phyloP scores from a whole-genome alignment of 2,113 vertebrate species.

The Girardinichthys multiradiatus region DNA sequence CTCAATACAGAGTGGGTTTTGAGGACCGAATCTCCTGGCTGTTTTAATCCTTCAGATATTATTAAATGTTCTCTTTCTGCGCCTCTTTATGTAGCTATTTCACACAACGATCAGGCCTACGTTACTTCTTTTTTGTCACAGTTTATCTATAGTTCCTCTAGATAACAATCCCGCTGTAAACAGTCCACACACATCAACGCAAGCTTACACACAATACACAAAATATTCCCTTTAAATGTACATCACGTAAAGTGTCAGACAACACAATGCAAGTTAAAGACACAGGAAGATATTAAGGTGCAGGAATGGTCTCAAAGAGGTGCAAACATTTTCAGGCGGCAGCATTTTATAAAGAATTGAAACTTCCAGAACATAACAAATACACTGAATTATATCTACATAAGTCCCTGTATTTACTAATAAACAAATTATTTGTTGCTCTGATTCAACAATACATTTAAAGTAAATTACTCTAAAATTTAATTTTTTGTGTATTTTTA shows the following conservation, averaged over 20 bases:
- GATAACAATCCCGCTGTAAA: background rate
- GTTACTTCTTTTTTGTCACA: background rate
- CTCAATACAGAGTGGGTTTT: background rate
- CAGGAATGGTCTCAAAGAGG: background rate
- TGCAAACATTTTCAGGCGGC: background rate
- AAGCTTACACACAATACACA: background rate
- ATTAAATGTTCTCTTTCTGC: background rate
- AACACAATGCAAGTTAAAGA: background rate
- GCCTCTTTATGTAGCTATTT: too few species aligned
- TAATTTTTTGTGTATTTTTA: too few species aligned
- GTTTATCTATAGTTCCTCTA: background rate
- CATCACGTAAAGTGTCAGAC: background rate
- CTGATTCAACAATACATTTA: too few species aligned
- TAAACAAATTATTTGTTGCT: too few species aligned
- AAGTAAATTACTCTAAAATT: too few species aligned
- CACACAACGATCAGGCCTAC: background rate
- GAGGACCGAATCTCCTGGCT: background rate
- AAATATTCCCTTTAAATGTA: background rate
- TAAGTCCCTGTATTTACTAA: too few species aligned
- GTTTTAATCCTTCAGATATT: background rate
- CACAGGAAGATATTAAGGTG: background rate
- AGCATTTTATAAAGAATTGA: background rate
- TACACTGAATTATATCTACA: background rate
- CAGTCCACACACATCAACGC: slow-evolving; percentile 3
- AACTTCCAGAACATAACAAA: background rate